These are phyloP conservation scores for Drosophila setosimentum DNA, from an alignment of 2,888 invertebrate species.

Conservation along the genomic window DNA sequence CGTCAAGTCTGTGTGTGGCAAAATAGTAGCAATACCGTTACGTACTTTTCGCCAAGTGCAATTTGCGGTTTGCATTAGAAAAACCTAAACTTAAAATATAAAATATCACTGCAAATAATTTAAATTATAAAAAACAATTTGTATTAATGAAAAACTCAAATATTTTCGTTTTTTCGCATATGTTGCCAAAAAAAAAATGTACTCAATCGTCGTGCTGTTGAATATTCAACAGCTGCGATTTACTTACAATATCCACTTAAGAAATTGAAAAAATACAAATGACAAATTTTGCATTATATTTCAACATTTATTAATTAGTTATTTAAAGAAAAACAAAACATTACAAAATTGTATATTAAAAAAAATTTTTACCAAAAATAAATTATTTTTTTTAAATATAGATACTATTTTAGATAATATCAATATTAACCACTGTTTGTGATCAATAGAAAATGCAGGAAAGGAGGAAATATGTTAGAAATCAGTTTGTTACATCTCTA, in stretches of 20 bases:
- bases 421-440: not conserved
- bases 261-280: not conserved
- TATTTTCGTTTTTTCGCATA: not conserved
- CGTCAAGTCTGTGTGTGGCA: constrained; percentile 37
- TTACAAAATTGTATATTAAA: not conserved
- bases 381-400: not conserved
- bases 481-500: constrained; percentile 1
- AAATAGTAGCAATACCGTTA: constrained; percentile 50
- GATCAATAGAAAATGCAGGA: not conserved
- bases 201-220: no score
- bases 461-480: not conserved
- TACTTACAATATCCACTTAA: not conserved
- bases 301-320: not conserved
- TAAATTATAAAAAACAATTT: not conserved
- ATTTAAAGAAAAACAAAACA: not conserved
- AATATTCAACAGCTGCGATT: not conserved
- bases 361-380: not conserved
- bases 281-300: not conserved
- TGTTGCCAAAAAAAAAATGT: not conserved
- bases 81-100: not conserved
- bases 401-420: not conserved
- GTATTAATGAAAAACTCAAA: no score
- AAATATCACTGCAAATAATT: not conserved
- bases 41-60: constrained; percentile 48
- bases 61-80: constrained; percentile 39